phyloP scores from a whole-genome alignment of 2,888 invertebrate species.

The Limnephilus rhombicus region DNA sequence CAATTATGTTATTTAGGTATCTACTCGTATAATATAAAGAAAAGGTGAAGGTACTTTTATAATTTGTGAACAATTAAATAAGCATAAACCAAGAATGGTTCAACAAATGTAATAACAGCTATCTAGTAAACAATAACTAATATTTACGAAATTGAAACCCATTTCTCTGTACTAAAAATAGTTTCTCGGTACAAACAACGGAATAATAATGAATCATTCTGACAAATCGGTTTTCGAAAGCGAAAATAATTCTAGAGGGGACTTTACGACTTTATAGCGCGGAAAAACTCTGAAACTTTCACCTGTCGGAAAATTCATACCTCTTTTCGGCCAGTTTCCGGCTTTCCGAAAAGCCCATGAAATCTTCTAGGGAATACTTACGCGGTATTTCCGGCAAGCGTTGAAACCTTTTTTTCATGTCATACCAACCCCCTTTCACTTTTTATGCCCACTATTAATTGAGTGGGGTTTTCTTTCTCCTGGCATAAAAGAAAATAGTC shows the following conservation, averaged over 20 bases:
- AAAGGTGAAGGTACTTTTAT: no score
- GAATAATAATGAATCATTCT: not conserved
- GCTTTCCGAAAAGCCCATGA: slow-evolving; percentile 7
- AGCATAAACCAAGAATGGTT: no score
- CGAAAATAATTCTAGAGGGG: not conserved
- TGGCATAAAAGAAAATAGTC: not conserved
- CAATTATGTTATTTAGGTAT: no score
- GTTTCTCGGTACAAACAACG: not conserved
- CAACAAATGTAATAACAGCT: no score
- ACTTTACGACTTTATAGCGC: not conserved
- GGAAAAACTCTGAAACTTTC: not conserved
- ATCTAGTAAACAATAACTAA: no score
- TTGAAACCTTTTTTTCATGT: slow-evolving; percentile 35
- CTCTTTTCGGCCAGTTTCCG: not conserved
- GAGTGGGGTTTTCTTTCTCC: slow-evolving; percentile 45
- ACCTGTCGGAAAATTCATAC: slow-evolving; percentile 33
- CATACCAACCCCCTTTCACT: slow-evolving; percentile 45
- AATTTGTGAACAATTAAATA: no score
- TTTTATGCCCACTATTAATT: slow-evolving; percentile 54
- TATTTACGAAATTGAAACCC: not conserved
- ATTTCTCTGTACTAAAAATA: not conserved
- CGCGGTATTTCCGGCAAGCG: slow-evolving; percentile 18
- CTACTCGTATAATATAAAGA: no score
- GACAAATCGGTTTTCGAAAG: not conserved
- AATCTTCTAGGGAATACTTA: not conserved